These are phyloP conservation scores for Enteromius mattozi DNA, from an alignment of 2,797 vertebrate genomes.

Conservation along the genomic window DNA sequence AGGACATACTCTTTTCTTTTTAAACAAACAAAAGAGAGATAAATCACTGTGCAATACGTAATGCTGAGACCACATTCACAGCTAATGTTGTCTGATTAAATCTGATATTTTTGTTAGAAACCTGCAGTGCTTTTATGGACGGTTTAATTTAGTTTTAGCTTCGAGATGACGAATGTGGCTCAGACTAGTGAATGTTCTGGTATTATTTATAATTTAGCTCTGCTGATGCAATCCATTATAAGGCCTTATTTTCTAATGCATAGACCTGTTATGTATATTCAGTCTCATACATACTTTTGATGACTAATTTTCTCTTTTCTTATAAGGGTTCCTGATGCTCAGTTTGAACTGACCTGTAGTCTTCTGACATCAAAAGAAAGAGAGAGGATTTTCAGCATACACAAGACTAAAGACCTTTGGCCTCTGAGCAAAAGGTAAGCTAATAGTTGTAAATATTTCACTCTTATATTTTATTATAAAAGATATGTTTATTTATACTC, in stretches of 20 bases:
- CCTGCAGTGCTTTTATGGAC: not conserved
- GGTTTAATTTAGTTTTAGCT: slow-evolving; percentile 17
- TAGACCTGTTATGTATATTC: not conserved
- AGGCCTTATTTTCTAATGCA: not conserved
- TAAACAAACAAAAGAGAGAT: not conserved
- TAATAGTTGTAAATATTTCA: not conserved
- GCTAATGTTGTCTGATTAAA: slow-evolving; percentile 7
- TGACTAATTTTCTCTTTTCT: slow-evolving; percentile 56
- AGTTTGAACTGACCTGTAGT: slow-evolving; percentile 59
- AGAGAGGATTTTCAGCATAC: slow-evolving; percentile 58
- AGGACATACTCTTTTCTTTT: not conserved
- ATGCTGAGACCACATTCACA: not conserved
- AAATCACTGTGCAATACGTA: not conserved
- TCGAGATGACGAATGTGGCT: not conserved
- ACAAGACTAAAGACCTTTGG: slow-evolving; percentile 61
- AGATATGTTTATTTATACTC: not conserved
- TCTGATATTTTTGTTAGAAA: not conserved
- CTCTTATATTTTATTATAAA: not conserved
- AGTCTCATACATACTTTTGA: not conserved
- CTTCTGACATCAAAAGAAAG: slow-evolving; percentile 59
- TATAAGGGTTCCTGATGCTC: slow-evolving; percentile 75
- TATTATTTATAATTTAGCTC: slow-evolving; percentile 12
- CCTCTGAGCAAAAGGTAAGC: slow-evolving; percentile 69
- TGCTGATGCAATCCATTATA: not conserved
- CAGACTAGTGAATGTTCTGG: not conserved